Conservation (phyloP, 2,113 vertebrate genomes). For the Hippocampus barbouri region DNA sequence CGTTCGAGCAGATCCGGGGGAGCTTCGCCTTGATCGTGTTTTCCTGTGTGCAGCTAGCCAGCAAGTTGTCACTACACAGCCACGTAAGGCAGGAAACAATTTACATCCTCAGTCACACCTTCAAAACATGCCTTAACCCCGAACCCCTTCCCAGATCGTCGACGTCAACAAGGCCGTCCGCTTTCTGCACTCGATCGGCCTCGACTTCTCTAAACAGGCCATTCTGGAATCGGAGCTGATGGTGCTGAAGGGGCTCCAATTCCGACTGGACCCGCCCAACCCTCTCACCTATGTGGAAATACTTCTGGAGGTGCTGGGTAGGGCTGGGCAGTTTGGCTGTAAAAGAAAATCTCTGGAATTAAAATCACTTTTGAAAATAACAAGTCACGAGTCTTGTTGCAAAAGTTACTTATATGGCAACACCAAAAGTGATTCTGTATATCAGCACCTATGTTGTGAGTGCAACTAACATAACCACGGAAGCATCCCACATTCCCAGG, state of each 20-base stretch:
- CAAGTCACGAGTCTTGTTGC: no score
- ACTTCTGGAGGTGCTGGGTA: slow-evolving; percentile 91
- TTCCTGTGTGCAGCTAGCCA: slow-evolving; percentile 87
- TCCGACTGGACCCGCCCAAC: slow-evolving; percentile 78
- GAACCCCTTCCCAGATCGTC: slow-evolving; percentile 68
- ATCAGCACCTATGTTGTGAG: no score
- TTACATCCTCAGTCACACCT: background rate
- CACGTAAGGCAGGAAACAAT: slow-evolving; percentile 65
- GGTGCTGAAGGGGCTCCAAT: slow-evolving; percentile 83
- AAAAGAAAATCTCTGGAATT: background rate
- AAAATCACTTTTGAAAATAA: background rate
- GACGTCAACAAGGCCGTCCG: slow-evolving; percentile 73
- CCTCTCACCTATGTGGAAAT: slow-evolving; percentile 84
- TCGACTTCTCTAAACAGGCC: slow-evolving; percentile 74
- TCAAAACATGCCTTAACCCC: background rate
- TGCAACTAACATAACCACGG: no score
- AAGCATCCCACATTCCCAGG: slow-evolving; percentile 58
- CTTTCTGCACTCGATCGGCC: slow-evolving; percentile 79
- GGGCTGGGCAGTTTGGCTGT: slow-evolving; percentile 21
- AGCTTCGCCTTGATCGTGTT: slow-evolving; percentile 78
- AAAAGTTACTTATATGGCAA: no score
- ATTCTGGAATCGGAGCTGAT: slow-evolving; percentile 83
- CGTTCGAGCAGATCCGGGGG: slow-evolving; percentile 66
- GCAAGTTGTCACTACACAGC: slow-evolving; percentile 83
- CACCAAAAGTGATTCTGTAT: no score